Conservation (phyloP, 2,113 vertebrate species). For the Sapayoa aenigma region DNA sequence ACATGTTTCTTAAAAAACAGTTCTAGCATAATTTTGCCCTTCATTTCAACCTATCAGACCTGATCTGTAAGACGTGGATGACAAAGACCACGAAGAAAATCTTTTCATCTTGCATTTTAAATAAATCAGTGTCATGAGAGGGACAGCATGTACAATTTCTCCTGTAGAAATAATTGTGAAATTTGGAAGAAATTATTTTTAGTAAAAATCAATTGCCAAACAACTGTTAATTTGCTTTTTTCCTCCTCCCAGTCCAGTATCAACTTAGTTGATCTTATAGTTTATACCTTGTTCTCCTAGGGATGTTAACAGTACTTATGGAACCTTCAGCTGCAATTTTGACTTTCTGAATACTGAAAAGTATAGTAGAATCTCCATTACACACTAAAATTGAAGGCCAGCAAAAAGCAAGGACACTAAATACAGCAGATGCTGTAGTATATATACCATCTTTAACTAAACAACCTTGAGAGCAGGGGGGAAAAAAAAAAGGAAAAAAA, state of each 20-base stretch:
- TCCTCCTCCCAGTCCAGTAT: not conserved
- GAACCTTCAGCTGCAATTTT: not conserved
- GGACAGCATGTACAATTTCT: not conserved
- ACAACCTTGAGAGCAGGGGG: rapidly evolving
- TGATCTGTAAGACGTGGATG: not conserved
- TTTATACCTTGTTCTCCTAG: not conserved
- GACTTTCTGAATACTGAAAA: not conserved
- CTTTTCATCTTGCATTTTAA: not conserved
- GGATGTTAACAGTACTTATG: not conserved
- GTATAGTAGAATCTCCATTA: not conserved
- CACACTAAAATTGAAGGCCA: not conserved
- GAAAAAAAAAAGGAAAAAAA: rapidly evolving
- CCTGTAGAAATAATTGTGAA: not conserved
- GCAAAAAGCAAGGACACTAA: not conserved
- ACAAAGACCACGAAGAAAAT: not conserved
- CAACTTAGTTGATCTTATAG: not conserved
- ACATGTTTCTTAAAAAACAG: not conserved
- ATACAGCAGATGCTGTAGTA: not conserved
- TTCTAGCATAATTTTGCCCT: not conserved
- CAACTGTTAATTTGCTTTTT: not conserved
- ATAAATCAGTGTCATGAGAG: not conserved
- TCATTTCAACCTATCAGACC: not conserved
- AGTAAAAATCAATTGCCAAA: not conserved
- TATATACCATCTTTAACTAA: not conserved
- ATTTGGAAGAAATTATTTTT: not conserved